phyloP scores from a whole-genome alignment of 2,113 vertebrate genomes.

The Synchiropus splendidus region DNA sequence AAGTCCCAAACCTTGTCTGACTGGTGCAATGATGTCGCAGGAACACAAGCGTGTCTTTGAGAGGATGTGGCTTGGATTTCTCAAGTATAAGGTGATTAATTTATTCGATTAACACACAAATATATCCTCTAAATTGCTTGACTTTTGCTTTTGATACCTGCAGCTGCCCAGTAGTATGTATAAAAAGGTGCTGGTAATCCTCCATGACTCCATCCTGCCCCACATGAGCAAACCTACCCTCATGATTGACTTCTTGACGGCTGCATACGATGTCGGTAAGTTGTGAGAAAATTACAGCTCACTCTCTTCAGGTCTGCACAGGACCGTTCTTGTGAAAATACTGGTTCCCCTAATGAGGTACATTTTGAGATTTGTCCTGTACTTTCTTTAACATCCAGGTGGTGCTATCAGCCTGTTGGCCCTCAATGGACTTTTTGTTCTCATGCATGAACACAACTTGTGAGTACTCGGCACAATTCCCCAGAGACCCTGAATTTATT shows the following conservation, averaged over 20 bases:
- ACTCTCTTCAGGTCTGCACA: not conserved
- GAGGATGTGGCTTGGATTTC: constrained; percentile 84
- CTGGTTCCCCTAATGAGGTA: not conserved
- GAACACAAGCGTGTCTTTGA: constrained; percentile 82
- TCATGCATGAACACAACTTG: constrained; percentile 94
- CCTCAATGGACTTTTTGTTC: constrained; percentile 87
- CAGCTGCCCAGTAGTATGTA: constrained; percentile 82
- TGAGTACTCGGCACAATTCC: constrained; percentile 68
- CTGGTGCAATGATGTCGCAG: constrained; percentile 59
- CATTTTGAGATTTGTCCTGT: not conserved
- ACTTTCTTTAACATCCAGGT: constrained; percentile 59
- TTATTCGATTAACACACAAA: not conserved
- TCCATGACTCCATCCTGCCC: constrained; percentile 85
- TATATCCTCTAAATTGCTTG: no score
- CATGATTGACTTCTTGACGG: constrained; percentile 90
- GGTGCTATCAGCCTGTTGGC: constrained; percentile 91
- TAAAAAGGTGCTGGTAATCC: constrained; percentile 83
- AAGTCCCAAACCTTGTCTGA: no score
- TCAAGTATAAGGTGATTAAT: constrained; percentile 79
- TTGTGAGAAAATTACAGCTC: not conserved
- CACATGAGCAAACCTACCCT: constrained; percentile 85
- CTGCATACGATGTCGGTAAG: constrained; percentile 86
- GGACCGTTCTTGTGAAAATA: not conserved
- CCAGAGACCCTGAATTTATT: no score
- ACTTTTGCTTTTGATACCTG: constrained; percentile 2